These are phyloP conservation scores for Gisinianus flammeolus DNA, from an alignment of 2,888 invertebrate genomes.

Conservation along the genomic window DNA sequence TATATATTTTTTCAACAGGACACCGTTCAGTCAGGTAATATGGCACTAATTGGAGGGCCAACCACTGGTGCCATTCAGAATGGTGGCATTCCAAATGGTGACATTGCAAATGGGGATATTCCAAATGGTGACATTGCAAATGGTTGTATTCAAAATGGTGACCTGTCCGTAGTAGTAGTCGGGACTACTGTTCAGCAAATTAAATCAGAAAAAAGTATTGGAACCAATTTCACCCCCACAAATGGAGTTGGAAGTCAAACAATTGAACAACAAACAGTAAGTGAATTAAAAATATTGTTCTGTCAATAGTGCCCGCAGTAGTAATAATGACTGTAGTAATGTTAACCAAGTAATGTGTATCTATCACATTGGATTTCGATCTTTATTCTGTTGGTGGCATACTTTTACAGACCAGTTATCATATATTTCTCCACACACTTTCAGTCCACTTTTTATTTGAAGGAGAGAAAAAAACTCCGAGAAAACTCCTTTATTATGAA, in stretches of 20 bases:
- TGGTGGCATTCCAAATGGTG: not conserved
- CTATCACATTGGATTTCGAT: no score
- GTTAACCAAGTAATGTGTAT: no score
- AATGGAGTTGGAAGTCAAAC: constrained; percentile 60
- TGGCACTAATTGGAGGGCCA: constrained; percentile 61
- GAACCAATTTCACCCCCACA: constrained; percentile 60
- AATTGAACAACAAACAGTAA: constrained; percentile 61
- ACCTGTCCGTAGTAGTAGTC: constrained; percentile 43
- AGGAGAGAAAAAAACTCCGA: not conserved
- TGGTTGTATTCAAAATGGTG: constrained; percentile 39
- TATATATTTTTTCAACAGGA: constrained; percentile 68
- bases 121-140: not conserved
- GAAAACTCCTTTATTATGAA: no score
- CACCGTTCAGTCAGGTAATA: constrained; percentile 90
- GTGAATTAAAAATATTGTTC: not conserved
- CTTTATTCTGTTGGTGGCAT: not conserved
- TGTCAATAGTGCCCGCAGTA: no score
- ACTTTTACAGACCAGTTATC: not conserved
- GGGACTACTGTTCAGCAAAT: constrained; percentile 50
- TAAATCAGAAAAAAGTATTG: constrained; percentile 48
- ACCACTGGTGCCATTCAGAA: constrained; percentile 13
- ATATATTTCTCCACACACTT: not conserved
- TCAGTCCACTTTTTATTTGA: not conserved
- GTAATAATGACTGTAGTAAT: no score
- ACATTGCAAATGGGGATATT: not conserved